Percentiles rank a stretch among this genome's conserved stretches.
Conservation (phyloP, 1,140 invertebrate genomes). For the Leptopilina boulardi region DNA sequence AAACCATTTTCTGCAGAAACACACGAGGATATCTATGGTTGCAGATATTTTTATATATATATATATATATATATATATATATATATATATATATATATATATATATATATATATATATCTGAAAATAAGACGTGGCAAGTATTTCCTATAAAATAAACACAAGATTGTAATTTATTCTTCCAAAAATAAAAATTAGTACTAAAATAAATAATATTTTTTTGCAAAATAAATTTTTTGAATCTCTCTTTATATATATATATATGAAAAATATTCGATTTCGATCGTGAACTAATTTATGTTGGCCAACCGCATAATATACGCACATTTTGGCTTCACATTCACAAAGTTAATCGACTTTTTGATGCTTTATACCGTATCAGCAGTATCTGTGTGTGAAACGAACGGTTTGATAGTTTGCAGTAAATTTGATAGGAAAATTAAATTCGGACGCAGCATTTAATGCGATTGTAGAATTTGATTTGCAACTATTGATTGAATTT, state of each 20-base stretch:
- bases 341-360: background rate
- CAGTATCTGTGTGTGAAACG: background rate
- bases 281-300: too few relatives aligned
- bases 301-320: too few relatives aligned
- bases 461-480: constrained; percentile 9
- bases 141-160: too few relatives aligned
- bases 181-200: too few relatives aligned
- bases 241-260: too few relatives aligned
- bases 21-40: background rate
- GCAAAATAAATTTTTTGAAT: too few relatives aligned
- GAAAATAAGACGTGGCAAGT: too few relatives aligned
- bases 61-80: background rate
- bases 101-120: background rate
- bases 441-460: background rate
- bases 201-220: too few relatives aligned
- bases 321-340: too few relatives aligned
- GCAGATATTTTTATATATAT: background rate
- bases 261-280: too few relatives aligned
- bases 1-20: constrained; percentile 5
- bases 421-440: background rate
- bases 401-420: background rate
- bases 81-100: background rate
- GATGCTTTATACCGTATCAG: background rate
- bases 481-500: background rate
- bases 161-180: too few relatives aligned